phyloP scores from a whole-genome alignment of 2,113 vertebrate genomes.

The Phoxinus phoxinus region DNA sequence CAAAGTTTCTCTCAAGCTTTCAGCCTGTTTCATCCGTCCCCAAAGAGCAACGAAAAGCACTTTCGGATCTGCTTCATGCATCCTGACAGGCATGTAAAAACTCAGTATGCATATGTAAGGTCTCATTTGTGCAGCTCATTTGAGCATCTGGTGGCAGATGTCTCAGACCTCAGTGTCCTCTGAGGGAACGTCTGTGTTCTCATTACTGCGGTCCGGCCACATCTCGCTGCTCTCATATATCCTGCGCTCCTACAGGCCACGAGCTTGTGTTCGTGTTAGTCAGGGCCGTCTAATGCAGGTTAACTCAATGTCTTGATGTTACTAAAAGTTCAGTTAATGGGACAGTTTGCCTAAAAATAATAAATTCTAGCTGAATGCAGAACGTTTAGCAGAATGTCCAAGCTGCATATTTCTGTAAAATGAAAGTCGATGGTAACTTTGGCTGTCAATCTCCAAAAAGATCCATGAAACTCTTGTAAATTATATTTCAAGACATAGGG shows the following conservation, averaged over 20 bases:
- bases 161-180: background rate
- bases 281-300: background rate
- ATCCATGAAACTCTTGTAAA: background rate
- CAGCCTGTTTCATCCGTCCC: background rate
- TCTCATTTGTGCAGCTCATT: background rate
- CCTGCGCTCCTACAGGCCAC: background rate
- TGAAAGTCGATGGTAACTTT: background rate
- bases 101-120: background rate
- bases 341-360: background rate
- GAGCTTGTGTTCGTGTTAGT: background rate
- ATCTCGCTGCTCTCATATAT: background rate
- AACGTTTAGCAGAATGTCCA: background rate
- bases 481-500: too few species aligned
- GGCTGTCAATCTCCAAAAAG: background rate
- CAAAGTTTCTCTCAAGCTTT: background rate
- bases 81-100: constrained; percentile 2
- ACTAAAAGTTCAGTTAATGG: background rate
- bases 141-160: constrained; percentile 1
- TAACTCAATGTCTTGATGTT: background rate
- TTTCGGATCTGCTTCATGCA: background rate
- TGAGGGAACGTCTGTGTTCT: constrained; percentile 11
- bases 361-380: background rate
- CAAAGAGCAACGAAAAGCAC: background rate
- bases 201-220: background rate
- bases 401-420: background rate